These are phyloP conservation scores for Rhinoraja longicauda DNA, from an alignment of 2,797 vertebrate species.

Conservation along the genomic window DNA sequence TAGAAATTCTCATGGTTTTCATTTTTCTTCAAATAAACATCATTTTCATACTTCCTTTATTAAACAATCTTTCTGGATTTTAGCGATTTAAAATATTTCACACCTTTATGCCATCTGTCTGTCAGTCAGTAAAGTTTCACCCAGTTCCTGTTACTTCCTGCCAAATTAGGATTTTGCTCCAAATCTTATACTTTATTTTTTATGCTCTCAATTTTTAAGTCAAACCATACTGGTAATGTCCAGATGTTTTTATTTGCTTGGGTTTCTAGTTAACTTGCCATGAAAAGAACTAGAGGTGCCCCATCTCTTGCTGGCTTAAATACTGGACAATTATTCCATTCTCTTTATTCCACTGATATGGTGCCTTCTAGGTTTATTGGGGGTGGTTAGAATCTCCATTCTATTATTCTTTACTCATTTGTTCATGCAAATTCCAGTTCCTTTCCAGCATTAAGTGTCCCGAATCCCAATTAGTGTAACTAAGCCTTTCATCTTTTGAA, in stretches of 20 bases:
- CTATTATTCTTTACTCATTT: neutral
- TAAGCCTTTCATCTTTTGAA: neutral
- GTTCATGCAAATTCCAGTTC: neutral
- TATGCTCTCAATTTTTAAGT: neutral
- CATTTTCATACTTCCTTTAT: too few relatives aligned
- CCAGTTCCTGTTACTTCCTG: too few relatives aligned
- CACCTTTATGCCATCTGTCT: too few relatives aligned
- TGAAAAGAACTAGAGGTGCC: neutral
- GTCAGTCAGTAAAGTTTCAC: too few relatives aligned
- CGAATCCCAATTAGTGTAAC: neutral
- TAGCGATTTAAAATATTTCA: too few relatives aligned
- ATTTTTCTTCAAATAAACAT: too few relatives aligned
- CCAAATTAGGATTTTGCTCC: too few relatives aligned
- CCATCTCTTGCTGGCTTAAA: neutral
- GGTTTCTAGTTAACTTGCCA: neutral
- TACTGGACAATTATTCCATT: neutral
- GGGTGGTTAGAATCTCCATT: too few relatives aligned
- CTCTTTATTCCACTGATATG: neutral
- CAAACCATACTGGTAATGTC: neutral
- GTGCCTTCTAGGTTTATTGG: too few relatives aligned
- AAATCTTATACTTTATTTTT: too few relatives aligned
- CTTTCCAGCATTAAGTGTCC: neutral
- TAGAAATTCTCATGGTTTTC: too few relatives aligned
- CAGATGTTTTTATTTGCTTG: neutral
- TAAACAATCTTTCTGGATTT: too few relatives aligned